Evolutionary conservation across 2,888 invertebrate species (phyloP).

Genomic region (Perithous albicinctus): DNA sequence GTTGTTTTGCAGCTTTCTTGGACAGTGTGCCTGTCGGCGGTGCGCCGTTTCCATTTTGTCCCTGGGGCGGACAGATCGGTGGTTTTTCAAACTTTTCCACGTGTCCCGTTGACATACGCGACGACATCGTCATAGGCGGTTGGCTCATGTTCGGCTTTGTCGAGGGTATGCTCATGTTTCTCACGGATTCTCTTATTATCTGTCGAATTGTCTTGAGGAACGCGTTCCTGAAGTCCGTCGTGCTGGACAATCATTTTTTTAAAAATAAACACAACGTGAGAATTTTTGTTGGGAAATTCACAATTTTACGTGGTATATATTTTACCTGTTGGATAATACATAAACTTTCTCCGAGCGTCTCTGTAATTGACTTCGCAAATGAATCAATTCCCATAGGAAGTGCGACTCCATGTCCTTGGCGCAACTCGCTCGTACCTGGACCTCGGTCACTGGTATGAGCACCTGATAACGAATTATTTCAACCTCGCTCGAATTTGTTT

Average conservation of each 20-base stretch:
- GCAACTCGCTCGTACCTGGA: conserved; percentile 97
- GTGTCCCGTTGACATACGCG: conserved; percentile 82
- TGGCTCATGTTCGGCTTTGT: conserved; percentile 86
- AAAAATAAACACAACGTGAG: not conserved
- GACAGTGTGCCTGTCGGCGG: conserved; percentile 85
- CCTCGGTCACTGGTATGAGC: conserved; percentile 98
- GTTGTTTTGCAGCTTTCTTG: conserved; percentile 93
- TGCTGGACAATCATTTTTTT: conserved; percentile 87
- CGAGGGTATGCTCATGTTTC: conserved; percentile 97
- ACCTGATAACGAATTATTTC: conserved; percentile 99
- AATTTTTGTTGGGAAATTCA: not conserved
- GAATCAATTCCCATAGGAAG: conserved; percentile 98
- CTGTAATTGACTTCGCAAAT: conserved; percentile 96
- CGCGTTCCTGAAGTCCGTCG: conserved; percentile 97
- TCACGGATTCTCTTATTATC: conserved; percentile 98
- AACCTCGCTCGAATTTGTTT: conserved; percentile 93
- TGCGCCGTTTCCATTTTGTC: conserved; percentile 76
- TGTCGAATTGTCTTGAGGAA: conserved; percentile 98
- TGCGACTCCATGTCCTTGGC: conserved; percentile 98
- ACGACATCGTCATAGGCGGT: conserved; percentile 80
- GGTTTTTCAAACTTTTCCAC: conserved; percentile 82
- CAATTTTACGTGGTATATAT: not conserved
- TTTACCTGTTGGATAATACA: conserved; percentile 96
- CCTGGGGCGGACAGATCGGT: conserved; percentile 70
- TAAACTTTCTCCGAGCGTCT: conserved; percentile 98